These are phyloP conservation scores for Apis mellifera DNA, from an alignment of 1,140 invertebrate species.

Conservation along the genomic window Amel_HAv3.1 CM009934.2:38001-38500, in stretches of 20 bases:
- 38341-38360: conserved; percentile 57
- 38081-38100: too few relatives aligned
- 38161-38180: background rate
- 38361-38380: conserved; percentile 75
- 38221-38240: conserved; percentile 13
- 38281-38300: conserved; percentile 4
- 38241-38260: conserved; percentile 51
- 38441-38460: conserved; percentile 38
- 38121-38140: too few relatives aligned
- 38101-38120: too few relatives aligned
- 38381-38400: conserved; percentile 77
- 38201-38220: background rate
- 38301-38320: conserved; percentile 63
- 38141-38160: background rate
- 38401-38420: conserved; percentile 74
- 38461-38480: background rate
- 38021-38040: too few relatives aligned
- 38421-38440: conserved; percentile 66
- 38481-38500: background rate
- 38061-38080: too few relatives aligned
- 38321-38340: conserved; percentile 51
- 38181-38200: conserved; percentile 3
- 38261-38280: conserved; percentile 52
- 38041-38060: too few relatives aligned
- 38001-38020: too few relatives aligned